These are phyloP conservation scores for Engraulis encrasicolus DNA, from an alignment of 2,113 vertebrate genomes.

Conservation along the genomic window DNA sequence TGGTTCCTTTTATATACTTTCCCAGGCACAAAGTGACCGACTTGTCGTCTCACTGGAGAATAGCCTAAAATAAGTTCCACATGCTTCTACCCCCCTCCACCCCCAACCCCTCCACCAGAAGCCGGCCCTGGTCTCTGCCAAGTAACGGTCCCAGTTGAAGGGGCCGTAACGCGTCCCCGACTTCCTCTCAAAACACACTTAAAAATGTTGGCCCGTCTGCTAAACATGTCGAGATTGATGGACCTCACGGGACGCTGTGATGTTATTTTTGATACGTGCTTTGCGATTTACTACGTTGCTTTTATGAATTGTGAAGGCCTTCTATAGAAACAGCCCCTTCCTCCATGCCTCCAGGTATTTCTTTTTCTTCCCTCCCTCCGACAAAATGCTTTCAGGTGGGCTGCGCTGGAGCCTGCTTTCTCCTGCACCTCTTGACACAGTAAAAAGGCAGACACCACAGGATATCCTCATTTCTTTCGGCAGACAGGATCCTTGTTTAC, in stretches of 20 bases:
- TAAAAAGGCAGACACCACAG: not conserved
- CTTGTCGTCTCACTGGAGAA: slow-evolving; percentile 77
- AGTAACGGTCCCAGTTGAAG: slow-evolving; percentile 36
- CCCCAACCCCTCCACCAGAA: slow-evolving; percentile 43
- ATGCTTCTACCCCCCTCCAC: too few relatives aligned
- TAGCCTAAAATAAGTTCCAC: slow-evolving; percentile 83
- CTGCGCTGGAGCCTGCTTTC: slow-evolving; percentile 24
- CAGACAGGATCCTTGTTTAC: slow-evolving; percentile 33
- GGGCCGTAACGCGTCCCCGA: not conserved
- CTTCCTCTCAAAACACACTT: slow-evolving; percentile 17
- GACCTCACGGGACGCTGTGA: not conserved
- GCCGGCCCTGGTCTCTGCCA: slow-evolving; percentile 32
- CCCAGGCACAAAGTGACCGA: slow-evolving; percentile 74
- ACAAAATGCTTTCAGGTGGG: not conserved
- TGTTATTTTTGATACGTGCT: slow-evolving; percentile 12
- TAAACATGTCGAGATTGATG: not conserved
- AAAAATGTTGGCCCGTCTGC: slow-evolving; percentile 3
- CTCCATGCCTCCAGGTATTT: not conserved
- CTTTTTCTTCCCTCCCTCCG: too few relatives aligned
- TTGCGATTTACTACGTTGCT: not conserved
- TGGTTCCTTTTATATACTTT: slow-evolving; percentile 82
- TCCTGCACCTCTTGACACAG: slow-evolving; percentile 35
- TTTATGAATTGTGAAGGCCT: not conserved
- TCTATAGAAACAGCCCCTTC: not conserved
- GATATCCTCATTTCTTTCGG: slow-evolving; percentile 34